These are phyloP conservation scores for Pyrocoelia pectoralis DNA, from an alignment of 2,888 invertebrate genomes.

Conservation along the genomic window DNA sequence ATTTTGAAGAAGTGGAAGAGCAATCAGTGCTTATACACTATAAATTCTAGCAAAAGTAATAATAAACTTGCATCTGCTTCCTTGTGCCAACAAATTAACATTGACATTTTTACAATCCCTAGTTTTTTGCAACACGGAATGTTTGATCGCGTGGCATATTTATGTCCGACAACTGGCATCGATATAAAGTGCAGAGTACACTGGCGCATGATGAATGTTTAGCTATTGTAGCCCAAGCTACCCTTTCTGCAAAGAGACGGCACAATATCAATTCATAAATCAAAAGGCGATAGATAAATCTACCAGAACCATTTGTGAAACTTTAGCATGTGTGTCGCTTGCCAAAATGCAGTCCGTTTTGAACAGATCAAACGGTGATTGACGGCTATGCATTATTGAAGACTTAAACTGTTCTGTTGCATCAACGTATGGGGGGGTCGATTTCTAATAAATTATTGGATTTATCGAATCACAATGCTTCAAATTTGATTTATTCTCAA, in stretches of 20 bases:
- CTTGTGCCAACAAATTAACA: constrained; percentile 58
- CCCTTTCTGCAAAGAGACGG: constrained; percentile 56
- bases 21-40: constrained; percentile 18
- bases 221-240: constrained; percentile 52
- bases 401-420: constrained; percentile 33
- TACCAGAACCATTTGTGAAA: constrained; percentile 50
- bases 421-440: constrained; percentile 37
- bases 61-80: constrained; percentile 57
- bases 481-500: constrained; percentile 6
- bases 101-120: constrained; percentile 57
- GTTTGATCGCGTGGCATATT: constrained; percentile 57
- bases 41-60: constrained; percentile 33
- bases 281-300: constrained; percentile 59
- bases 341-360: constrained; percentile 45
- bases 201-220: constrained; percentile 54
- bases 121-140: constrained; percentile 51
- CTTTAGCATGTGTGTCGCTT: constrained; percentile 47
- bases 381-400: constrained; percentile 44
- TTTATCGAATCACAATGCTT: constrained; percentile 21
- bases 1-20: constrained; percentile 4
- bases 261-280: constrained; percentile 61
- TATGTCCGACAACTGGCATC: constrained; percentile 58
- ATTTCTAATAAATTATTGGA: constrained; percentile 42
- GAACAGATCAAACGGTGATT: constrained; percentile 42
- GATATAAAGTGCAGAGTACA: constrained; percentile 50